Base-by-base conservation (phyloP, 2,113 vertebrate species). In the Euleptes europaea region DNA sequence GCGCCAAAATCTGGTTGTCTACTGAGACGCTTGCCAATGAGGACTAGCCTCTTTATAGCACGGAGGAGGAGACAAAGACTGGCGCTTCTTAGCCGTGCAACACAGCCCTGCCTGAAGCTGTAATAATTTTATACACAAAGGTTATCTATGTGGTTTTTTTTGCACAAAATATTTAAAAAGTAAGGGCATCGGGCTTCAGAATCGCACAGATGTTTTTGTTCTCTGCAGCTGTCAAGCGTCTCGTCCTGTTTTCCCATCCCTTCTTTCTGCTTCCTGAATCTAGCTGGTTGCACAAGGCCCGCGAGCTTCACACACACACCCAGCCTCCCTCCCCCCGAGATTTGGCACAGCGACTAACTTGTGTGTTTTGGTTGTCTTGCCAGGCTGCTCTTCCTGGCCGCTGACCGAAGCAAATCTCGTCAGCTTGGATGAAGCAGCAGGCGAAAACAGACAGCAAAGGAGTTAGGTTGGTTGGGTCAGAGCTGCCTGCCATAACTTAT, bases 1-100 rank as follows among this genome's bases (percentile, higher is more conserved):
- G 98, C 87, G 98, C 99, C 90, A 99, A 97, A 92, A 99, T 98
- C 90, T 99, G 98, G 98, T 94, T 99, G 49, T 99, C 99, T 60
- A 99, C 98, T 0, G 98, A 99, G 96, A 99, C 98, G 0, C 96
- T 99, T 47, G 97, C 97, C 79, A 98, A 97, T 26, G 99, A 99
- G 90, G 96, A 97, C 91, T 97, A 35, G 96, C 44, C 0, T 1
- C 26, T 33, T 44, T 74, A 26, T 84, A 90, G 71, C 13, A 80
- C 42, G 69, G 49, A 63, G 78, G 38, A 63, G 83, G 81, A 88
- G 4, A 40, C 42, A 31, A 72, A 12, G 51, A 88, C 84, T 1
- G 11, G 31, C 78, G 82, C 81, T 84, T 86, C 78, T 77, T 93
- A 90, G 92, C 85, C 44, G 87, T 90, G 71, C 94, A 91, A 88